A percentile compares a stretch with the other conserved stretches of the same genome.
phyloP scores from a whole-genome alignment of 1,140 invertebrate species.

The Sycophila sp. region DNA sequence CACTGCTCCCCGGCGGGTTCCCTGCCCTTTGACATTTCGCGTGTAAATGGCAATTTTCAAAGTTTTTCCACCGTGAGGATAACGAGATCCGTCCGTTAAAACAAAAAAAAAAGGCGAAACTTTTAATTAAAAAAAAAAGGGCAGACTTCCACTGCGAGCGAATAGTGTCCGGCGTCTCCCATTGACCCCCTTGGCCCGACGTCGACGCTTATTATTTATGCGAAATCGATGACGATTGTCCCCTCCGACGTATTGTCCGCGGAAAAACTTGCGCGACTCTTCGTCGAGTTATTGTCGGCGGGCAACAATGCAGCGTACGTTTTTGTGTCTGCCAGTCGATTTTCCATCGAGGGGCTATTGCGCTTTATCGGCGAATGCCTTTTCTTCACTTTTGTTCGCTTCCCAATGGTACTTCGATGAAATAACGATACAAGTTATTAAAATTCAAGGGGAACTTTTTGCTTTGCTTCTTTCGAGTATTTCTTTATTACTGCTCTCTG shows the following conservation, averaged over 20 bases:
- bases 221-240: slow-evolving; percentile 15
- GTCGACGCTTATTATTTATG: neutral
- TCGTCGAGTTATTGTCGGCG: slow-evolving; percentile 3
- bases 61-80: neutral
- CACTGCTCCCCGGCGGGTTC: neutral
- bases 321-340: too few relatives aligned
- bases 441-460: too few relatives aligned
- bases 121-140: slow-evolving; percentile 64
- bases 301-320: slow-evolving; percentile 8
- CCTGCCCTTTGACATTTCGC: slow-evolving; percentile 19
- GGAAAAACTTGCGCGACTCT: neutral
- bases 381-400: too few relatives aligned
- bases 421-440: too few relatives aligned
- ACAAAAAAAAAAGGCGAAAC: slow-evolving; percentile 43
- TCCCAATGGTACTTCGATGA: too few relatives aligned
- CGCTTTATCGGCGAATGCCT: too few relatives aligned
- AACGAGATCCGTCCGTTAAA: slow-evolving; percentile 10
- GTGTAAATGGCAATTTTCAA: slow-evolving; percentile 28
- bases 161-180: neutral
- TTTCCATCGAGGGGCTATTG: too few relatives aligned
- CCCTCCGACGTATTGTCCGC: neutral
- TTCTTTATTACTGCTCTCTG: too few relatives aligned
- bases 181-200: neutral
- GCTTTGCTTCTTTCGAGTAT: too few relatives aligned
- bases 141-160: neutral